Evolutionary conservation across 1,140 invertebrate species (phyloP).

Genomic region (Anastrepha ludens): DNA sequence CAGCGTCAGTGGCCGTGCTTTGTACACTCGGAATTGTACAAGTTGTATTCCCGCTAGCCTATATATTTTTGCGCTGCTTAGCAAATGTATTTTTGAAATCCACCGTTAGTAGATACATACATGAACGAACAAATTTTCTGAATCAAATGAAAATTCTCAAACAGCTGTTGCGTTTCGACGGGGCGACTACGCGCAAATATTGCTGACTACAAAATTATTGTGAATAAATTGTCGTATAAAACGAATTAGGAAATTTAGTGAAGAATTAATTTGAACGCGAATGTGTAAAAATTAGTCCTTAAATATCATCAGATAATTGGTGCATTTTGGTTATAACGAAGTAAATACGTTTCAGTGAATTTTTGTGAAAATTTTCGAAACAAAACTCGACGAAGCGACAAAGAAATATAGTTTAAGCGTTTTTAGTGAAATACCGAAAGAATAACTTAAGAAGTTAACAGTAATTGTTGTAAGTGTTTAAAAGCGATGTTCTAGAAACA

Average conservation of each 20-base stretch:
- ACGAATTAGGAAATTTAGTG: slow-evolving; percentile 13
- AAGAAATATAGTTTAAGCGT: background rate
- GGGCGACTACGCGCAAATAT: slow-evolving; percentile 12
- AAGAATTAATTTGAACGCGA: background rate
- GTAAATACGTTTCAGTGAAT: background rate
- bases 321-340: background rate
- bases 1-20: slow-evolving; percentile 19
- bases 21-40: background rate
- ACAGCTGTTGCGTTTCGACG: slow-evolving; percentile 72
- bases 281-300: background rate
- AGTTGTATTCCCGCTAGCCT: slow-evolving; percentile 37
- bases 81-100: slow-evolving; percentile 44
- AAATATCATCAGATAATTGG: background rate
- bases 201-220: background rate
- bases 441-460: background rate
- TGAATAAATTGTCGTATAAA: slow-evolving; percentile 11
- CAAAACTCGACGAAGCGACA: background rate
- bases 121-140: slow-evolving; percentile 11
- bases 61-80: slow-evolving; percentile 48
- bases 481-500: slow-evolving; percentile 21
- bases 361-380: no score
- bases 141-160: slow-evolving; percentile 69
- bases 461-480: background rate
- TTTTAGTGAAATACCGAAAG: background rate
- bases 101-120: slow-evolving; percentile 7